These are phyloP conservation scores for Gonioctena quinquepunctata DNA, from an alignment of 1,140 invertebrate species.

Conservation along the genomic window DNA sequence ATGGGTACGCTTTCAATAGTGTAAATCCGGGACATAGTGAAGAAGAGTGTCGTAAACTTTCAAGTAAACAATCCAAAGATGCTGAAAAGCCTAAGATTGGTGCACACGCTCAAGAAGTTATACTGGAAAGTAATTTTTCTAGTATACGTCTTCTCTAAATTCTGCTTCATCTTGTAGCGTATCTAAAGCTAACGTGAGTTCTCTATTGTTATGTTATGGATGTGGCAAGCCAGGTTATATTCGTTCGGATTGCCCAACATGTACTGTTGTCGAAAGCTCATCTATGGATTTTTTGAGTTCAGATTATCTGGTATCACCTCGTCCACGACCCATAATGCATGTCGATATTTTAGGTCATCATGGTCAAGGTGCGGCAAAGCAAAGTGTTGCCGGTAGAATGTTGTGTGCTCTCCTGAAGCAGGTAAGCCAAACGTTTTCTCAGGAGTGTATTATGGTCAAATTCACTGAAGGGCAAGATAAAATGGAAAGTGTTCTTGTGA, in stretches of 20 bases:
- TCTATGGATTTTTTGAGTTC: neutral
- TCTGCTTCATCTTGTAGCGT: neutral
- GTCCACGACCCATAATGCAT: neutral
- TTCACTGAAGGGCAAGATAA: neutral
- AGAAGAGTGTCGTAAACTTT: neutral
- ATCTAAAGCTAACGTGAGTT: neutral
- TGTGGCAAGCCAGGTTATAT: neutral
- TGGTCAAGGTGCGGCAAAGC: neutral
- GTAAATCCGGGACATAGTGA: neutral
- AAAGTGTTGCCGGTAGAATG: neutral
- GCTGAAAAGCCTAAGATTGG: neutral
- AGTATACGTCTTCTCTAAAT: neutral
- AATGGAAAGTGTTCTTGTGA: neutral
- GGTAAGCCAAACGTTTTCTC: neutral
- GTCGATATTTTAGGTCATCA: neutral
- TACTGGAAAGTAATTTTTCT: no score
- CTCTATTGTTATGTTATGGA: neutral
- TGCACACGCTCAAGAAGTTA: neutral
- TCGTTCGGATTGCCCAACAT: neutral
- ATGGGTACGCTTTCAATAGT: neutral
- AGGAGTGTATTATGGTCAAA: neutral
- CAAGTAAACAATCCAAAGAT: neutral
- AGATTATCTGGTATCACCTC: neutral
- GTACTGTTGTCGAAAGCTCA: neutral
- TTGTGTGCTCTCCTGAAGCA: neutral